Evolutionary conservation across 2,888 invertebrate genomes (phyloP).

Genomic region (Cheilosia pagana): DNA sequence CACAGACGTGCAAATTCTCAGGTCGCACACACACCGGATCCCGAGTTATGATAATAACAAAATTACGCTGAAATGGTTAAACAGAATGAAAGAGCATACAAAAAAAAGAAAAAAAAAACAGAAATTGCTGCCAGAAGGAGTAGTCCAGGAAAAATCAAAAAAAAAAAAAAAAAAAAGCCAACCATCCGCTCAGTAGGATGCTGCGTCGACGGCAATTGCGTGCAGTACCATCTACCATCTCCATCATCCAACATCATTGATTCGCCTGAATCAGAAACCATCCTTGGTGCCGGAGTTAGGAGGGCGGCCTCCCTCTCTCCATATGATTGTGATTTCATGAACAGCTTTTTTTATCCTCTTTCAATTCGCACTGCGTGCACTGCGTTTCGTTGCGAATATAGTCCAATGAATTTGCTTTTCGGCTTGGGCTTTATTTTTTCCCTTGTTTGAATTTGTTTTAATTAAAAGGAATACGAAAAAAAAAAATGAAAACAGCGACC

Average conservation of each 20-base stretch:
- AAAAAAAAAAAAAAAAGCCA: conserved; percentile 30
- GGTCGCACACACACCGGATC: conserved; percentile 52
- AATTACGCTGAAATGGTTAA: conserved; percentile 60
- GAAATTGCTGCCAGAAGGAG: conserved; percentile 26
- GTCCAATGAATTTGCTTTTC: conserved; percentile 71
- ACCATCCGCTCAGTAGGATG: conserved; percentile 41
- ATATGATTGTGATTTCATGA: conserved; percentile 56
- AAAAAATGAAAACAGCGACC: neutral
- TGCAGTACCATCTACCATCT: conserved; percentile 30
- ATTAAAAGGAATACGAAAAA: conserved; percentile 61
- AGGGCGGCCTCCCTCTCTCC: neutral
- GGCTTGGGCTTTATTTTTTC: conserved; percentile 54
- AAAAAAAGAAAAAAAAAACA: conserved; percentile 5
- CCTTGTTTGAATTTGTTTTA: conserved; percentile 69
- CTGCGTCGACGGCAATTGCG: conserved; percentile 50
- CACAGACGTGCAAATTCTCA: conserved; percentile 3
- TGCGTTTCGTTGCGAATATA: conserved; percentile 61
- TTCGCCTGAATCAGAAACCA: conserved; percentile 52
- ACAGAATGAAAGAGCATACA: conserved; percentile 11
- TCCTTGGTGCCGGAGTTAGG: conserved; percentile 33
- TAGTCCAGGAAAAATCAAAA: conserved; percentile 58
- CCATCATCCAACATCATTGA: conserved; percentile 57
- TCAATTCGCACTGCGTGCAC: conserved; percentile 63
- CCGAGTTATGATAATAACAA: conserved; percentile 61
- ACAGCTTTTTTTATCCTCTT: conserved; percentile 32